Percentiles rank a stretch among this genome's conserved stretches.
Conservation (phyloP, 2,113 vertebrate species). For the Lynx canadensis region DNA sequence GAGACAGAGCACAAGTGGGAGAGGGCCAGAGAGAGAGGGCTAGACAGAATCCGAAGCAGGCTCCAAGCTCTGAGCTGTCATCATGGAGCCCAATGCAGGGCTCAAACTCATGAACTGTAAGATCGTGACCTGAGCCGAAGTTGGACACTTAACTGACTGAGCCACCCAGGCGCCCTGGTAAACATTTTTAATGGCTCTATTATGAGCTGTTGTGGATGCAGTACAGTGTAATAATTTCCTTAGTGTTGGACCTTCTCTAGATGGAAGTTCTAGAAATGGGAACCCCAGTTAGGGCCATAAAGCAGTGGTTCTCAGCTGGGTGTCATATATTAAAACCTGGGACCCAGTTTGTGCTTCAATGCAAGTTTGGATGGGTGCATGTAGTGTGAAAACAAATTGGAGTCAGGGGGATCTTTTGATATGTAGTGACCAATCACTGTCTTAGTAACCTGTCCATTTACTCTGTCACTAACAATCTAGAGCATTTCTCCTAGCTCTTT, state of each 20-base stretch:
- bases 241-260: not conserved
- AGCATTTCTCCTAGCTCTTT: not conserved
- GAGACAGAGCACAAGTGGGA: no score
- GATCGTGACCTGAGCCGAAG: no score
- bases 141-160: no score
- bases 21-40: no score
- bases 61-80: no score
- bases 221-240: not conserved
- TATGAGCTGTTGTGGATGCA: not conserved
- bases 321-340: not conserved
- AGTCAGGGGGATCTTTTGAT: not conserved
- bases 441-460: not conserved
- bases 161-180: no score
- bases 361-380: not conserved
- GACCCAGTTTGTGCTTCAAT: not conserved
- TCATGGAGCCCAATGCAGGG: no score
- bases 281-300: not conserved
- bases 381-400: not conserved
- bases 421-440: not conserved
- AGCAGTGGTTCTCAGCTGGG: not conserved
- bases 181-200: not conserved
- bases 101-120: no score
- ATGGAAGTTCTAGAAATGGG: not conserved
- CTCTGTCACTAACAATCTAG: not conserved
- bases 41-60: no score